Base-by-base conservation (phyloP, 2,888 invertebrate genomes). In the Aspidiotus rigidus region DNA sequence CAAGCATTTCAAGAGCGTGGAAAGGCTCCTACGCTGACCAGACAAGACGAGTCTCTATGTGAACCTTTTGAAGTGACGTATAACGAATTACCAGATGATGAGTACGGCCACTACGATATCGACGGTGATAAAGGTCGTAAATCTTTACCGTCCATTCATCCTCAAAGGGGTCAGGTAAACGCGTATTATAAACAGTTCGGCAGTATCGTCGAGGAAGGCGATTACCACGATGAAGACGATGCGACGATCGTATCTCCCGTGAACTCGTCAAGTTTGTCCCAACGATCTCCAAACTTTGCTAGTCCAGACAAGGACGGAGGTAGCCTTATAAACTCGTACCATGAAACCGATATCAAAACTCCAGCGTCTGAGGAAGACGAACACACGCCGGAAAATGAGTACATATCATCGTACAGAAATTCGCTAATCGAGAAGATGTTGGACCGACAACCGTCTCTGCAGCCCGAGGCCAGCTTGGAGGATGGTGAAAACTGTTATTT, bases 401-500 rank as follows among this genome's bases (percentile, higher is more conserved):
- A 67, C 28, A 41, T 17, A 15, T 17, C 64, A 60, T 40, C 57
- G 60, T 60, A 64, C 17, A 41, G 57, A 6, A 63, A 56, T 73
- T 74, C 15, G 74, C 74, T 39, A 63, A 57, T 54, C 41, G 73
- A 72, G 39, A 64, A 69, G 53, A 28, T 28, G 28, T 28, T 28
- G 28, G 79, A 78, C 72, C 77, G 77, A 40, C 72, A 76, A 17
- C 73, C 70, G 3, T 79, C 78, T 72, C 77, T 77, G 41, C 72
- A 76, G 39, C 72, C 70, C 2, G 53, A 78, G 78, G 73, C 77
- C 53, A 41, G 40, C 1, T n/a, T 78, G 44, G 83, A 82, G 73
- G 83, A 82, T 73, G 84, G 83, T 69, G 83, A 84, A 76, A 79
- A 82, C 67, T 71, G 72, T 15, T 76, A 78, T n/a, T 62, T 79